A percentile compares a stretch with the other conserved stretches of the same genome.
Evolutionary conservation across 2,888 invertebrate genomes (phyloP).

Genomic region (Epistrophella euchroma): DNA sequence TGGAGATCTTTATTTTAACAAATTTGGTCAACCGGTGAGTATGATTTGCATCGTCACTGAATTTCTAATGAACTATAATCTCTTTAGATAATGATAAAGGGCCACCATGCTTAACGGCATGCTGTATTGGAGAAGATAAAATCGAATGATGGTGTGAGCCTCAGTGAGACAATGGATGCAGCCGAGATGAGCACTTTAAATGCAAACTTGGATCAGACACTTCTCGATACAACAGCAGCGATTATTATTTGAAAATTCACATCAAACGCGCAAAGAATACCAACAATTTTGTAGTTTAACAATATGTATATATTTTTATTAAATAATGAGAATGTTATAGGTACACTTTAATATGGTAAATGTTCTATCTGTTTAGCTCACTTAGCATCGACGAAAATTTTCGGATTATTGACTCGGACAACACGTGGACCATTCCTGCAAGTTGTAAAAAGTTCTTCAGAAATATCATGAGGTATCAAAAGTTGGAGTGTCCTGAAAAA

Average conservation of each 20-base stretch:
- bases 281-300: background rate
- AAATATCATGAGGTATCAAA: conserved; percentile 92
- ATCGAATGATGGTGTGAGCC: conserved; percentile 80
- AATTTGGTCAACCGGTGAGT: conserved; percentile 88
- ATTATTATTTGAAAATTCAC: too few species aligned
- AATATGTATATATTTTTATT: conserved; percentile 1
- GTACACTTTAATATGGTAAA: background rate
- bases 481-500: conserved; percentile 82
- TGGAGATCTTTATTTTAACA: conserved; percentile 93
- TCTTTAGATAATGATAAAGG: conserved; percentile 90
- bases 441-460: conserved; percentile 93
- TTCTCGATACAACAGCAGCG: conserved; percentile 83
- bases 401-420: conserved; percentile 97
- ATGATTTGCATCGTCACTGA: background rate
- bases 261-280: background rate
- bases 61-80: conserved; percentile 9
- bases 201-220: conserved; percentile 79
- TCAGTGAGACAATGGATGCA: conserved; percentile 78
- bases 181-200: conserved; percentile 78
- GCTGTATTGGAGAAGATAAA: conserved; percentile 89
- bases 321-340: background rate
- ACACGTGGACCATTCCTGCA: conserved; percentile 96
- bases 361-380: conserved; percentile 6
- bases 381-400: conserved; percentile 87
- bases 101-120: conserved; percentile 95